phyloP scores from a whole-genome alignment of 1,140 invertebrate species.

The Mercenaria mercenaria region DNA sequence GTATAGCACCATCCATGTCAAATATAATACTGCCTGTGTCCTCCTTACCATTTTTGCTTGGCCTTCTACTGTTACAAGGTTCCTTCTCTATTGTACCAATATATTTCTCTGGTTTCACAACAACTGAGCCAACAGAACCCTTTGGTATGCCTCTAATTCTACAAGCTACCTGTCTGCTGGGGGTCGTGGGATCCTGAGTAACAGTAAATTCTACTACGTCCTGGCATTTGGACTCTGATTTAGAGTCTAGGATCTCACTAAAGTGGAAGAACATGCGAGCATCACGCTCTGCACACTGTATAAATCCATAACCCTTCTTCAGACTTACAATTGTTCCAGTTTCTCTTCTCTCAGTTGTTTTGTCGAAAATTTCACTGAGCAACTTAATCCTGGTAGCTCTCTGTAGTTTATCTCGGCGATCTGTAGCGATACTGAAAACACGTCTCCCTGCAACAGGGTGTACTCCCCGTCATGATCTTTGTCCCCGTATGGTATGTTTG shows the following conservation, averaged over 20 bases:
- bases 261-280: constrained; percentile 99
- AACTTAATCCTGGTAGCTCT: constrained; percentile 97
- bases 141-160: constrained; percentile 94
- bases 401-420: constrained; percentile 96
- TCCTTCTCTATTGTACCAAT: constrained; percentile 84
- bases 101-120: constrained; percentile 79
- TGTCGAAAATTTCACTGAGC: constrained; percentile 95
- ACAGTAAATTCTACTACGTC: constrained; percentile 99
- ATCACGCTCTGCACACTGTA: constrained; percentile 98
- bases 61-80: constrained; percentile 80
- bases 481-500: constrained; percentile 97
- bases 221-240: constrained; percentile 90
- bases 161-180: constrained; percentile 93
- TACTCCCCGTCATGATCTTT: constrained; percentile 98
- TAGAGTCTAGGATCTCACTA: constrained; percentile 96
- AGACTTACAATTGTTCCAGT: constrained; percentile 92
- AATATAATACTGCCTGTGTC: constrained; percentile 82
- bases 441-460: constrained; percentile 94
- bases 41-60: constrained; percentile 81
- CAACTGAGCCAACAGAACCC: constrained; percentile 90
- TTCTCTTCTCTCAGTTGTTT: constrained; percentile 96
- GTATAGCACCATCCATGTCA: constrained; percentile 83
- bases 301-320: constrained; percentile 98
- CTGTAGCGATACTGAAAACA: constrained; percentile 98
- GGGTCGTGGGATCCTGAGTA: constrained; percentile 87